Conservation (phyloP, 64 coral and sea anemone species). For the Platygyra sinensis region DNA sequence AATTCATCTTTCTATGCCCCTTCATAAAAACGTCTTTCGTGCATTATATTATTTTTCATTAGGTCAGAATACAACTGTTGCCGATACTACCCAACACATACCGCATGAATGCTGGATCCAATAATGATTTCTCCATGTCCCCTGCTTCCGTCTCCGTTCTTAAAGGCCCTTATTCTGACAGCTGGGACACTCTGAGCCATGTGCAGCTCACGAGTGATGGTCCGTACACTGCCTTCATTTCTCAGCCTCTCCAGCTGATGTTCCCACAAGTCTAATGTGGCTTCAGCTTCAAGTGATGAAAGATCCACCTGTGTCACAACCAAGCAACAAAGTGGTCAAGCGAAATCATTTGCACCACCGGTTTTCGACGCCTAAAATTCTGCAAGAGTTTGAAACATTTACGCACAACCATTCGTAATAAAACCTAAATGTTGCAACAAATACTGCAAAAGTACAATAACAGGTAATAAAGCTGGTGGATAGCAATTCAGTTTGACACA, state of each 20-base stretch:
- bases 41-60: too few relatives aligned
- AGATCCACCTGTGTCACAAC: slow-evolving; percentile 68
- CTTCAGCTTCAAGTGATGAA: slow-evolving; percentile 87
- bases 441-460: too few relatives aligned
- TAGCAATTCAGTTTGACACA: too few relatives aligned
- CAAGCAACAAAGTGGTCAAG: too few relatives aligned
- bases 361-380: too few relatives aligned
- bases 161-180: slow-evolving; percentile 88
- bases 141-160: slow-evolving; percentile 84
- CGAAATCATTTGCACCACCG: too few relatives aligned
- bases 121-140: slow-evolving; percentile 70
- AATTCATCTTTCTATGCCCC: too few relatives aligned
- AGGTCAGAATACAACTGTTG: not conserved
- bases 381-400: too few relatives aligned
- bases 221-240: slow-evolving; percentile 75
- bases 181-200: slow-evolving; percentile 79
- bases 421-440: too few relatives aligned
- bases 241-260: slow-evolving; percentile 86
- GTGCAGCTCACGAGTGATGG: slow-evolving; percentile 82
- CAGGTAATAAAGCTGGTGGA: too few relatives aligned
- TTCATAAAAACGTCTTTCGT: too few relatives aligned
- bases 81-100: not conserved
- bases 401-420: too few relatives aligned
- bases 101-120: slow-evolving; percentile 89
- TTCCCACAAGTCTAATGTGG: slow-evolving; percentile 93